Percentiles rank a stretch among this genome's conserved stretches.
phyloP scores from a whole-genome alignment of 1,140 invertebrate species.

The Wasmannia auropunctata region DNA sequence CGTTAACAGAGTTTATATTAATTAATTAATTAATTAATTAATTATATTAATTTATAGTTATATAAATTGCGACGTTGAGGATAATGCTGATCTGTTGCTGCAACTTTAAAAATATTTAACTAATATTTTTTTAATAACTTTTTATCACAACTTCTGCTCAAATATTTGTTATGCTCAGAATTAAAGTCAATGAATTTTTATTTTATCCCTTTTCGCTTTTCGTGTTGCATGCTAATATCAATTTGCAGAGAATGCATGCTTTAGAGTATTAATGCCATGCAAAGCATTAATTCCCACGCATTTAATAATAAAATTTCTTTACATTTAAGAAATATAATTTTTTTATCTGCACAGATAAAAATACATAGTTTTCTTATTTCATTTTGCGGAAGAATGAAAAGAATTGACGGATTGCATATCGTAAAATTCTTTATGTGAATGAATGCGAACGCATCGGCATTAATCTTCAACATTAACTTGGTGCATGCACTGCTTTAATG shows the following conservation, averaged over 20 bases:
- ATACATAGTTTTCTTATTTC: not conserved
- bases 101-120: not conserved
- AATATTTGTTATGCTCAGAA: not conserved
- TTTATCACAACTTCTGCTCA: not conserved
- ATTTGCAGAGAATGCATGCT: slow-evolving; percentile 2
- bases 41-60: too few relatives aligned
- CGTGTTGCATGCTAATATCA: slow-evolving; percentile 1
- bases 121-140: not conserved
- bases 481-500: slow-evolving; percentile 18
- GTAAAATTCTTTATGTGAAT: not conserved
- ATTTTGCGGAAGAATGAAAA: not conserved
- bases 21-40: too few relatives aligned
- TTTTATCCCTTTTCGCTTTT: not conserved
- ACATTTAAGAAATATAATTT: not conserved
- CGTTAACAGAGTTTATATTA: too few relatives aligned
- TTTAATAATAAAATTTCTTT: not conserved
- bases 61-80: not conserved
- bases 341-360: not conserved
- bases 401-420: not conserved
- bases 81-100: not conserved
- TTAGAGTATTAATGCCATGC: not conserved
- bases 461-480: not conserved
- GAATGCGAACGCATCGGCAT: not conserved
- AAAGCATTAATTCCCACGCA: not conserved
- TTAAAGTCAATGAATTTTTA: slow-evolving; percentile 12